phyloP scores from a whole-genome alignment of 2,113 vertebrate genomes.

The Agelaius phoeniceus region DNA sequence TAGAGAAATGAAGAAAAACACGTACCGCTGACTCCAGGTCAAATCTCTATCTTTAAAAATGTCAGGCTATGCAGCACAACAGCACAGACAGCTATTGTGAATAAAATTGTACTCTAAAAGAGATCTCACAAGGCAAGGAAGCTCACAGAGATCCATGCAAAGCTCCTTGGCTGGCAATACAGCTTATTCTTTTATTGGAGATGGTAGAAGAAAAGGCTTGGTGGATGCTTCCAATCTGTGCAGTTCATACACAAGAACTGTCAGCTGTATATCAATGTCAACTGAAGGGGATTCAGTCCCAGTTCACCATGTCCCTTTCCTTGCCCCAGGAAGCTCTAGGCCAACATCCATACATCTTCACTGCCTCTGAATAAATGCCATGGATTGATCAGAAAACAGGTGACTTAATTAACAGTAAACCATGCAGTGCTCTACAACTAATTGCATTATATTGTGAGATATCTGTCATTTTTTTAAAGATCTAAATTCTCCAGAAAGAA shows the following conservation, averaged over 20 bases:
- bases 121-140: background rate
- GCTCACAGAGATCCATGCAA: background rate
- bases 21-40: fast-evolving
- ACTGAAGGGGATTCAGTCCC: fast-evolving
- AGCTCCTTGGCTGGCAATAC: background rate
- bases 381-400: background rate
- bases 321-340: background rate
- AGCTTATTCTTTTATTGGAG: background rate
- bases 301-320: background rate
- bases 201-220: background rate
- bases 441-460: background rate
- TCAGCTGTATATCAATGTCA: background rate
- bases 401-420: background rate
- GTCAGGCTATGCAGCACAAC: background rate
- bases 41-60: background rate
- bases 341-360: background rate
- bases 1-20: slow-evolving; percentile 6
- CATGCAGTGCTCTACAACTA: background rate
- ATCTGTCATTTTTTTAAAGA: background rate
- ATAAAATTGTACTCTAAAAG: background rate
- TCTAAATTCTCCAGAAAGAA: background rate
- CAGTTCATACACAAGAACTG: background rate
- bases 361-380: background rate
- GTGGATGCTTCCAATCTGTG: background rate
- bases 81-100: background rate